Evolutionary conservation across 2,797 vertebrate species (phyloP), one percentile per base, ranked within the genome.

Genomic region (Manis crassicaudata): DNA sequence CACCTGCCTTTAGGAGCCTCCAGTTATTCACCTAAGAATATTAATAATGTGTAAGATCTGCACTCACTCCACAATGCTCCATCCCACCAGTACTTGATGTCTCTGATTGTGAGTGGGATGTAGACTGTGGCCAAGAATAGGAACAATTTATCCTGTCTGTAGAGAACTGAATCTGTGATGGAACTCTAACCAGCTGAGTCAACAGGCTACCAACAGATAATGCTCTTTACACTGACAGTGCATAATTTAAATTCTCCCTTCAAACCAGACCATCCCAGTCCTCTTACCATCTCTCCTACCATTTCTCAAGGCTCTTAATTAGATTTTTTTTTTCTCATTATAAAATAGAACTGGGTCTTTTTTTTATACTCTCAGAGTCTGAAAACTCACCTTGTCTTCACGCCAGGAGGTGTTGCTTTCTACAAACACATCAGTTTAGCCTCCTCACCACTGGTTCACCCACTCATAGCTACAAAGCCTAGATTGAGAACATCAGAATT

Each of bases 171-270:
- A 37, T 92, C 70, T 79, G 54, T 92, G 46, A 56, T 10, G 56
- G 54, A 96, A 91, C n/a, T 95, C 81, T 60, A 94, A 72, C 70
- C 86, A 96, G 91, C 92, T 84, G 82, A 96, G 14, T 92, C 85
- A 95, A 96, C 54, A 96, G 43, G 70, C 60, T 67, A 87, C 46
- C 12, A 27, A 52, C 70, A 90, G 60, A 83, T 80, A 91, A 94
- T 52, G 21, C 35, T 95, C 5, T 80, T 84, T 95, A 90, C 25
- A 40, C n/a, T 25, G 32, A 84, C 1, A 17, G 63, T 14, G 14
- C 12, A 54, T 67, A 70, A 91, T 90, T 96, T 84, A 80, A 94
- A 95, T 46, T 62, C 91, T 89, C 60, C 65, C 62, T 82, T 94
- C 46, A 67, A 76, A 67, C 27, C 37, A 70, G 12, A 92, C 81